These are phyloP conservation scores for Bombus consobrinus DNA, from an alignment of 1,140 invertebrate species.

Conservation along the genomic window DNA sequence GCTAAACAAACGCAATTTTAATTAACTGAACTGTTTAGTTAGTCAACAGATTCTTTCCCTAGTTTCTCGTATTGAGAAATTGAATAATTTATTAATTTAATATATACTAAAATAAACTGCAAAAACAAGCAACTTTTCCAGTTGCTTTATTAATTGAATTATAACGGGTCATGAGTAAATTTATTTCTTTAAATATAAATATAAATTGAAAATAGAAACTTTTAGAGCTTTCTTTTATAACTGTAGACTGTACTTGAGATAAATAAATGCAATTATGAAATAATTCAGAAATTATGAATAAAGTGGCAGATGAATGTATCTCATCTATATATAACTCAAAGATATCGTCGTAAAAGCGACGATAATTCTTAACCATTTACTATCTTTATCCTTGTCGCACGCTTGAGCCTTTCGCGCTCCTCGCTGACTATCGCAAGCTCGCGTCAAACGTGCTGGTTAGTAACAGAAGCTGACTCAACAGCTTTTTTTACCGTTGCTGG, in stretches of 20 bases:
- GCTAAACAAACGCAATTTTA: background rate
- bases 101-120: background rate
- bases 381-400: too few relatives aligned
- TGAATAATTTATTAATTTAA: background rate
- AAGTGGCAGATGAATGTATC: background rate
- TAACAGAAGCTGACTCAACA: too few relatives aligned
- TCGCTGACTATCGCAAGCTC: too few relatives aligned
- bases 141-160: background rate
- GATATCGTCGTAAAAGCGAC: too few relatives aligned
- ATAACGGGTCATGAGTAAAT: too few relatives aligned
- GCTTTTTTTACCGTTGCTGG: too few relatives aligned
- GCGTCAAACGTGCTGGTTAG: too few relatives aligned
- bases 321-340: too few relatives aligned
- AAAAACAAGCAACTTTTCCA: background rate
- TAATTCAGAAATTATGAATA: too few relatives aligned
- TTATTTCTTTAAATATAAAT: too few relatives aligned
- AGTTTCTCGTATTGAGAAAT: background rate
- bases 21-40: background rate
- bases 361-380: too few relatives aligned
- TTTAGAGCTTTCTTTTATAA: background rate
- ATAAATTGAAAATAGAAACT: background rate
- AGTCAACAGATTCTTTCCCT: background rate
- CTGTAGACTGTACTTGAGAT: background rate
- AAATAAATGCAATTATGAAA: background rate
- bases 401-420: too few relatives aligned